Base-by-base conservation (phyloP, 1,140 invertebrate species). In the Dolichoris vasculosae region DNA sequence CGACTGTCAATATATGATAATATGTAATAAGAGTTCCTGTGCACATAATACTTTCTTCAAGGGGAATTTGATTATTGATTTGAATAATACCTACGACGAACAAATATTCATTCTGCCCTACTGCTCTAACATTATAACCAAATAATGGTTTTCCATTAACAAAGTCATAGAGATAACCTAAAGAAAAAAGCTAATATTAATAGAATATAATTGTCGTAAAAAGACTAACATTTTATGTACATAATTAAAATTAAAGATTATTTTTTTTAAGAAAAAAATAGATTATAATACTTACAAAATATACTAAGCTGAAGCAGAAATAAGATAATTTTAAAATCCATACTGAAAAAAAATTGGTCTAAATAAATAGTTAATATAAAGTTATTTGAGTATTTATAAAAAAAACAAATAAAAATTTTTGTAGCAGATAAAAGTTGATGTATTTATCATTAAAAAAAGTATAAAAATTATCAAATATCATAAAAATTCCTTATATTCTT, bases 401-500 rank as follows among this genome's bases (percentile, higher is more conserved):
- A 69, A 69, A 20, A 69, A 38, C 1, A 59, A 32, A 69, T 38
- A 32, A 35, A n/a, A 26, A 63, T 63, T 2, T 9, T 63, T 67
- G 13, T 67, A 35, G 15, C 11, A 6, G 8, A 67, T 67, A 71
- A 40, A 63, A 38, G 38, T 32, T 7, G 1, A 40, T 71, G 15
- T 40, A 40, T 71, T 71, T 40, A n/a, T n/a, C 43, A 73, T 38
- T 73, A 0, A 11, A 43, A 43, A 43, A 26, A 26, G 9, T 23
- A 26, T 69, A 43, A 73, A 43, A 73, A 43, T 73, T 73, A 43
- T 73, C 40, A n/a, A 73, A n/a, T 43, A n/a, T 73, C 38, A 43
- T 73, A 73, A 73, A n/a, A 69, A 73, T 7, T 73, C 2, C 43
- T 38, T 69, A 40, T n/a, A 43, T 73, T 43, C 11, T 26, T n/a